Evolutionary conservation across 1,140 invertebrate species (phyloP).

Genomic region (Pogonognathellus flavescens): DNA sequence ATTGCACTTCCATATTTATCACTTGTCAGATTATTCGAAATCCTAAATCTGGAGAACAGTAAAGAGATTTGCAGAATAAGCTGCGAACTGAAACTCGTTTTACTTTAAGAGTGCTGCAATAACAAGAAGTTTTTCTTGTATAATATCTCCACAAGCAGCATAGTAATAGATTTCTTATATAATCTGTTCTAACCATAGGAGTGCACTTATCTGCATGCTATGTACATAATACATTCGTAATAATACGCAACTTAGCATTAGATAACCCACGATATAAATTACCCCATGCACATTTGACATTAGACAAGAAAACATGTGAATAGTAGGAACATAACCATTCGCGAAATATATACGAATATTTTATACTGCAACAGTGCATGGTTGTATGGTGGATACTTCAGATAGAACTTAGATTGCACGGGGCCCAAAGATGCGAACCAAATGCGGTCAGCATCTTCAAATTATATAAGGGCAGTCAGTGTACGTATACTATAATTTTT

Average conservation of each 20-base stretch:
- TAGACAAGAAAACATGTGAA: constrained; percentile 16
- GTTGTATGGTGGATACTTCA: not conserved
- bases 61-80: constrained; percentile 7
- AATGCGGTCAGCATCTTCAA: constrained; percentile 20
- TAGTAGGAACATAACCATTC: constrained; percentile 3
- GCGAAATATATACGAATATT: not conserved
- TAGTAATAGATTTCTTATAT: too few species aligned
- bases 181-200: not conserved
- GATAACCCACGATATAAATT: not conserved
- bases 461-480: constrained; percentile 16
- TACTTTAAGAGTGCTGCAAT: not conserved
- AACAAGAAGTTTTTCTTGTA: not conserved
- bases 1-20: constrained; percentile 37
- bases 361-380: not conserved
- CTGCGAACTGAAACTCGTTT: constrained; percentile 4
- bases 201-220: constrained; percentile 34
- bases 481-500: not conserved
- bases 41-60: not conserved
- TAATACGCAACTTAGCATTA: constrained; percentile 1
- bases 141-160: not conserved
- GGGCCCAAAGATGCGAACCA: not conserved
- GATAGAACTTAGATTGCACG: not conserved
- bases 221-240: constrained; percentile 2
- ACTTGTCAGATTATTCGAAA: constrained; percentile 14
- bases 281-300: constrained; percentile 20